A percentile compares a stretch with the other conserved stretches of the same genome.
These are phyloP conservation scores for Monopis laevigella DNA, from an alignment of 2,888 invertebrate genomes.

Conservation along the genomic window DNA sequence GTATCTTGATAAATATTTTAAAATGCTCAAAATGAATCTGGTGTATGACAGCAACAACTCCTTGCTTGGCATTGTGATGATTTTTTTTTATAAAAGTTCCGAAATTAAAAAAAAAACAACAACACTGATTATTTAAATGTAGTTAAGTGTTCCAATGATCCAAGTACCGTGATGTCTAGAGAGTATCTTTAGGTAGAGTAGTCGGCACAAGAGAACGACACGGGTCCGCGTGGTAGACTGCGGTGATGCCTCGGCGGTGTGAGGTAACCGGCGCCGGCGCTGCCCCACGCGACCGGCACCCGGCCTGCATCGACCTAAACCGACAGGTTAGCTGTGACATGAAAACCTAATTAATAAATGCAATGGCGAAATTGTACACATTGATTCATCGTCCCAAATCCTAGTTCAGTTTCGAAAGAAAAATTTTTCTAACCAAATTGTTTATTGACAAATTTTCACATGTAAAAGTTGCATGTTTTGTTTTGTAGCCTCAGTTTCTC, in stretches of 20 bases:
- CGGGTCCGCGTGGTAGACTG: slow-evolving; percentile 51
- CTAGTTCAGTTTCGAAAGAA: slow-evolving; percentile 16
- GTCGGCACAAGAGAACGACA: slow-evolving; percentile 26
- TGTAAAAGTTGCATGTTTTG: too few relatives aligned
- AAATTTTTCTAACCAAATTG: slow-evolving; percentile 1
- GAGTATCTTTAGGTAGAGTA: neutral
- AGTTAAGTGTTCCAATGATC: neutral
- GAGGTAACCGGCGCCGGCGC: slow-evolving; percentile 7
- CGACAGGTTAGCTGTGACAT: slow-evolving; percentile 9
- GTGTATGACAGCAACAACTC: slow-evolving; percentile 3
- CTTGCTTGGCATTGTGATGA: slow-evolving; percentile 1
- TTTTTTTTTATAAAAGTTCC: too few relatives aligned
- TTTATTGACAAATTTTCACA: neutral
- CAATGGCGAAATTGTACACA: slow-evolving; percentile 19
- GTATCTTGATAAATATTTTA: slow-evolving; percentile 3
- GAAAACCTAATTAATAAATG: slow-evolving; percentile 11
- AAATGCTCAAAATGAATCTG: neutral
- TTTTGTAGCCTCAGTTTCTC: too few relatives aligned
- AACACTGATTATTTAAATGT: neutral
- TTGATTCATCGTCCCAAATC: slow-evolving; percentile 19
- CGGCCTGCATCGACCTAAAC: neutral
- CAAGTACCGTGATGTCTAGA: neutral
- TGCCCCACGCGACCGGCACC: slow-evolving; percentile 18
- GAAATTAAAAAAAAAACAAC: too few relatives aligned
- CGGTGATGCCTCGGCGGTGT: slow-evolving; percentile 21